Conservation (phyloP, 2,888 invertebrate species). For the Anthophora plumipes region DNA sequence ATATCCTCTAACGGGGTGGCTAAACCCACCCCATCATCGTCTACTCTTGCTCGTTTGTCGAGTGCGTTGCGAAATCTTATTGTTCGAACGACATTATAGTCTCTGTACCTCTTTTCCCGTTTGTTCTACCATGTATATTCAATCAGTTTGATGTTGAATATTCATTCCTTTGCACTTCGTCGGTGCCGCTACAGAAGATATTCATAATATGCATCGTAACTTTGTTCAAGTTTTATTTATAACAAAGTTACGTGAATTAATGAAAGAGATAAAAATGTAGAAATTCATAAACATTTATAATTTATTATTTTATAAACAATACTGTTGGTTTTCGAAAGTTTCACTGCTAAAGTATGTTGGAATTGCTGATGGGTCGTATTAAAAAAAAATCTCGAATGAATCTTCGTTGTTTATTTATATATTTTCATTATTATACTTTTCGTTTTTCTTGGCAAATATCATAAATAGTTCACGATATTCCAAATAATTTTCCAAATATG, state of each 20-base stretch:
- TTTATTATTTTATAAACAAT: background rate
- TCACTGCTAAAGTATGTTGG: too few species aligned
- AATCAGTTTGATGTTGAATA: slow-evolving; percentile 39
- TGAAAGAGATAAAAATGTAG: background rate
- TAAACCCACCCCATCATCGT: slow-evolving; percentile 9
- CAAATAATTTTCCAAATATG: too few species aligned
- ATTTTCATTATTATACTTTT: too few species aligned
- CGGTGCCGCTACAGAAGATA: too few species aligned
- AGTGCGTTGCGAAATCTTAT: slow-evolving; percentile 55
- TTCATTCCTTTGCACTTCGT: slow-evolving; percentile 17
- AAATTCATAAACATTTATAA: background rate
- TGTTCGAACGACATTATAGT: slow-evolving; percentile 37
- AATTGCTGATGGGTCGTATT: too few species aligned
- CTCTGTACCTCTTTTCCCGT: background rate
- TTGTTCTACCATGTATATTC: slow-evolving; percentile 3
- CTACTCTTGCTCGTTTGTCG: slow-evolving; percentile 35
- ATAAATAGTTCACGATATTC: too few species aligned
- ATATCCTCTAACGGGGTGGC: slow-evolving; percentile 67
- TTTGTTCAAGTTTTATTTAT: too few species aligned
- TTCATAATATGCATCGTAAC: too few species aligned
- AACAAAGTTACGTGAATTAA: too few species aligned
- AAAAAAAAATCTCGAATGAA: too few species aligned
- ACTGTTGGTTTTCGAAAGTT: background rate
- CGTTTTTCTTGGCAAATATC: too few species aligned
- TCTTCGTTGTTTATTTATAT: too few species aligned